Base-by-base conservation (phyloP, 2,888 invertebrate genomes). In the Caenorhabditis auriculariae region DNA sequence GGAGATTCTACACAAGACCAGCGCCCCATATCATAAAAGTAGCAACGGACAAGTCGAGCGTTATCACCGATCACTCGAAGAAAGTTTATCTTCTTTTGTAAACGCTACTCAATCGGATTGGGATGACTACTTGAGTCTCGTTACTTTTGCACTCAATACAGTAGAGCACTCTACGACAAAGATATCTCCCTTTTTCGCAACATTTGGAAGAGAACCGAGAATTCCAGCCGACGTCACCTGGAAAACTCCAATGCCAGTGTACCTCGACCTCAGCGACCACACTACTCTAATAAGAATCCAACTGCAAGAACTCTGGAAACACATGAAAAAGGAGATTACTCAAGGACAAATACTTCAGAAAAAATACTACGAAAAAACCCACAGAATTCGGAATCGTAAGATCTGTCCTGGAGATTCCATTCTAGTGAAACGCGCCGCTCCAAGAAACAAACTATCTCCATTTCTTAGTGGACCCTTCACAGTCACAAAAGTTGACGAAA, bases 21-120 rank as follows among this genome's bases (percentile, higher is more conserved):
- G 35, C 4, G 5, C 47, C 5, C 23, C 47, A 9, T 47, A 47
- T 19, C 35, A 35, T 15, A 32, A 47, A n/a, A n/a, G 15, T n/a
- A 19, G 19, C 1, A 47, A 47, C 17, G 47, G 47, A 35, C 17
- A 15, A 9, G 37, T 47, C 7, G 47, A 47, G 35, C 35, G 47
- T 1, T 19, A 29, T n/a, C 26, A 46, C 29, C 46, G 32, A 28
- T 29, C 46, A n/a, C 17, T 46, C 17, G 46, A 46, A n/a, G 29
- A 46, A 28, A n/a, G 15, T 12, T 17, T 46, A 12, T 15, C 28
- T 5, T n/a, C 26, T n/a, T 21, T 28, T n/a, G 17, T 28, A 12
- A 29, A 27, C 28, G n/a, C 4, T 4, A 21, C 17, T 4, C 39
- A 39, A 21, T 6, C 9, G 12, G 46, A 46, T n/a, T 46, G 46